phyloP scores from a whole-genome alignment of 2,888 invertebrate species.

The Drosophila demipolita region DNA sequence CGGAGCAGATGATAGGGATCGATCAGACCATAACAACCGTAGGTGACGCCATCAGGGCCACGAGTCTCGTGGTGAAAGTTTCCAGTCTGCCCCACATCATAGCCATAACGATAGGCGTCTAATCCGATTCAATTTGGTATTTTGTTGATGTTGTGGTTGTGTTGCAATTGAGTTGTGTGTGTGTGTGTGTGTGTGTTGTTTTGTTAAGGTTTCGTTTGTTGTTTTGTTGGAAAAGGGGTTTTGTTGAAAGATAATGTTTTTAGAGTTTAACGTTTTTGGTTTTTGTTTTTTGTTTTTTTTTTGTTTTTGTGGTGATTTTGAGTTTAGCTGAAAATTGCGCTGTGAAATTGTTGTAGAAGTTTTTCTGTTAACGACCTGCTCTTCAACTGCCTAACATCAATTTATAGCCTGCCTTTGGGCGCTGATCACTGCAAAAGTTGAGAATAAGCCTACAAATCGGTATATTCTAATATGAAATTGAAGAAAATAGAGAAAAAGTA shows the following conservation, averaged over 20 bases:
- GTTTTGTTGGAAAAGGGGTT: slow-evolving; percentile 31
- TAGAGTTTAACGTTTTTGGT: slow-evolving; percentile 45
- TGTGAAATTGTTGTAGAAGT: slow-evolving; percentile 40
- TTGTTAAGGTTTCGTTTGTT: slow-evolving; percentile 21
- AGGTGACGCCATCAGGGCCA: slow-evolving; percentile 91
- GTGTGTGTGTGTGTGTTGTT: slow-evolving; percentile 4
- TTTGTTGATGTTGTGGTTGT: slow-evolving; percentile 40
- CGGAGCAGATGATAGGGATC: slow-evolving; percentile 89
- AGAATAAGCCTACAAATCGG: slow-evolving; percentile 22
- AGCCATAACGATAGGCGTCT: slow-evolving; percentile 91
- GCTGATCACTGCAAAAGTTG: slow-evolving; percentile 43
- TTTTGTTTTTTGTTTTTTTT: slow-evolving; percentile 44
- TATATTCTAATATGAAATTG: slow-evolving; percentile 26
- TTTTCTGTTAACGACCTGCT: slow-evolving; percentile 27
- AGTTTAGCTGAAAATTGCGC: slow-evolving; percentile 53
- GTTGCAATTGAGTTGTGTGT: slow-evolving; percentile 27
- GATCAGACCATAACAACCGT: slow-evolving; percentile 92
- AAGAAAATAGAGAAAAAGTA: slow-evolving; percentile 18
- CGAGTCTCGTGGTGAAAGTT: slow-evolving; percentile 92
- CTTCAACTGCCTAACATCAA: slow-evolving; percentile 38
- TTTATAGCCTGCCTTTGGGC: slow-evolving; percentile 30
- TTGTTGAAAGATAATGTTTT: slow-evolving; percentile 59
- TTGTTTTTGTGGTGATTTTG: slow-evolving; percentile 27
- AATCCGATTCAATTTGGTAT: slow-evolving; percentile 5
- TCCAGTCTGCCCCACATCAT: slow-evolving; percentile 90